Evolutionary conservation across 1,140 invertebrate species (phyloP).

Genomic region (Homarus americanus): DNA sequence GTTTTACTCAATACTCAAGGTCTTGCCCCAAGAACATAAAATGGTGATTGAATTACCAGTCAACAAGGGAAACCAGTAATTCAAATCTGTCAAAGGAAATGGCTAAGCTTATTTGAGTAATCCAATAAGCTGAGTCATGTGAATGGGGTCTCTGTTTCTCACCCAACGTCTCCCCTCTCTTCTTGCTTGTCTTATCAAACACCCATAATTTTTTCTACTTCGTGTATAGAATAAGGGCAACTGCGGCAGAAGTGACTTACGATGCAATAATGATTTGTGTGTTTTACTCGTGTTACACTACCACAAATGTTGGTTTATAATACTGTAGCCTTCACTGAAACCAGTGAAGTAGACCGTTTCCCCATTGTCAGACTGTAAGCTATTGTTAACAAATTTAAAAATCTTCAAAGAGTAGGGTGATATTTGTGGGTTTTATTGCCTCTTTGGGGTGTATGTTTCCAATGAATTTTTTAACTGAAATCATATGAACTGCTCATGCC

Average conservation of each 20-base stretch:
- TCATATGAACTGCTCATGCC: too few species aligned
- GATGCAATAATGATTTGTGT: slow-evolving; percentile 39
- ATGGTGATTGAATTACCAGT: background rate
- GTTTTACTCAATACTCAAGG: background rate
- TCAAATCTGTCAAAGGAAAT: background rate
- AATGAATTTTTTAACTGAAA: too few species aligned
- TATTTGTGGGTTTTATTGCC: too few species aligned
- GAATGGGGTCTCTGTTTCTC: slow-evolving; percentile 1
- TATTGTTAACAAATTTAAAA: background rate
- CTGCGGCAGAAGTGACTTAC: slow-evolving; percentile 68
- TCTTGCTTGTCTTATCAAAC: slow-evolving; percentile 41
- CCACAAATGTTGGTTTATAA: slow-evolving; percentile 27
- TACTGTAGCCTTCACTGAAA: slow-evolving; percentile 10
- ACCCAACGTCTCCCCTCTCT: slow-evolving; percentile 43
- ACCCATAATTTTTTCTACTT: slow-evolving; percentile 35
- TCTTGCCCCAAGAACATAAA: background rate
- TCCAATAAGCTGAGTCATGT: background rate
- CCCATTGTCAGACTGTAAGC: background rate
- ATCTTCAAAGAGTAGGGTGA: background rate
- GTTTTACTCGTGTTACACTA: background rate
- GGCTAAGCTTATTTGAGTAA: background rate
- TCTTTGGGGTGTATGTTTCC: too few species aligned
- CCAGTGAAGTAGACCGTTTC: slow-evolving; percentile 51
- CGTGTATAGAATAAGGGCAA: slow-evolving; percentile 16
- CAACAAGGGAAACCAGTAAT: background rate